Evolutionary conservation across 2,888 invertebrate species (phyloP), one percentile per base, ranked within the genome.

Genomic region (Polymixis flavicincta): DNA sequence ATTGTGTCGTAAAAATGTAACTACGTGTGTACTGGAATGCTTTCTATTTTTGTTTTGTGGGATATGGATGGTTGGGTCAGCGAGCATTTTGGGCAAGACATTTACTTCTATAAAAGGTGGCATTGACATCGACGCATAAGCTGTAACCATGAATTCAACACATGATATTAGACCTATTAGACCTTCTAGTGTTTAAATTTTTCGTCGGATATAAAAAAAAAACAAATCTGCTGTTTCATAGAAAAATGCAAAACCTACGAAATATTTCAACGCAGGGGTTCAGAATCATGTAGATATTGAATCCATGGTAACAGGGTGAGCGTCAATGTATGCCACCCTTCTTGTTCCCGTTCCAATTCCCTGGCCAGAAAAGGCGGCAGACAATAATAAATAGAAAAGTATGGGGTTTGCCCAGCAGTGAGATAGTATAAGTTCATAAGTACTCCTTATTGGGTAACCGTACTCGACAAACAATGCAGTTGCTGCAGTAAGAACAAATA

Each of bases 1-100:
- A 92, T 90, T 87, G 83, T 88, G 89, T 87, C 89, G 88, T 92
- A 91, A 92, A 92, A 88, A 84, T 76, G 80, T 84, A 89, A 88
- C 85, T 83, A 87, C 77, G 88, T 87, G 88, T 87, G 90, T 89
- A 89, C 89, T 87, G 71, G 64, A 78, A 72, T 82, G 80, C 66
- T 65, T 71, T 82, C 90, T 92, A 91, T 92, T 91, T 91, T 75
- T 72, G 88, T 87, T 65, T 52, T 57, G 78, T 67, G 71, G 77
- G 76, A 61, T 76, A 89, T 82, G n/a, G 81, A 0, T 45, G 0
- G 37, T 17, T 11, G 1, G 70, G 13, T 11, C 1, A 28, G 19
- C 28, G 57, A 74, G 2, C 48, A 48, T 37, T 54, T 57, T 52
- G 37, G 13, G 2, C 0, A 7, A 2, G 7, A 61, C 5, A 3